Base-by-base conservation (phyloP, 2,797 vertebrate species). In the Pipistrellus pygmaeus region DNA sequence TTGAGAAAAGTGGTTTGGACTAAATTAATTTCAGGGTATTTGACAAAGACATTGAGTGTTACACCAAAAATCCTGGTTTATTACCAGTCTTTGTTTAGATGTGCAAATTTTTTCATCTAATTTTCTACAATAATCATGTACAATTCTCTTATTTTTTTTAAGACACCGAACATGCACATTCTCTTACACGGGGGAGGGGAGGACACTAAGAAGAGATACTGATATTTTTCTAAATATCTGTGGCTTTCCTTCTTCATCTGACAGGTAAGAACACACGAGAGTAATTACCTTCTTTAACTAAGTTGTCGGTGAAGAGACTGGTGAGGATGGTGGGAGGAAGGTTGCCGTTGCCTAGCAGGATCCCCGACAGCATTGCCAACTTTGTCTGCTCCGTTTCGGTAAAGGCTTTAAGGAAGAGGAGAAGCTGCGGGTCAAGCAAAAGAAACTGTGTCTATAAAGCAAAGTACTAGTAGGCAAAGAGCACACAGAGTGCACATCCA, bases 371-470 rank as follows among this genome's bases (percentile, higher is more conserved):
- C 97, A 99, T 99, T 51, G 99, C 99, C 97, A 99, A 97, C 97
- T 99, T 99, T 72, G 98, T 99, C 98, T 99, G 99, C 96, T 99
- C 99, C 0, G 99, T 98, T 97, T 99, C 99, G 6, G 98, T 99
- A 97, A 99, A 99, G 95, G 98, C 99, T 98, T 99, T 99, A 97
- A 99, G 98, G 98, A 99, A 99, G 96, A 99, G 98, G 96, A 99
- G 98, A 92, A 99, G 98, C 99, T 99, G 97, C 76, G 94, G 93
- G 89, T 90, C 88, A 97, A 94, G 96, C 27, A 96, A 91, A 35
- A 81, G 64, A 94, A 62, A 84, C 8, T 78, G 60, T 84, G 87
- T 95, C 82, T 72, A 48, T 93, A 86, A 68, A 71, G 80, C 89
- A 93, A 62, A 77, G 89, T 69, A 88, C n/a, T 66, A 32, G 69